Conservation (phyloP, 2,113 vertebrate genomes). For the Tricholaema leucomelas region DNA sequence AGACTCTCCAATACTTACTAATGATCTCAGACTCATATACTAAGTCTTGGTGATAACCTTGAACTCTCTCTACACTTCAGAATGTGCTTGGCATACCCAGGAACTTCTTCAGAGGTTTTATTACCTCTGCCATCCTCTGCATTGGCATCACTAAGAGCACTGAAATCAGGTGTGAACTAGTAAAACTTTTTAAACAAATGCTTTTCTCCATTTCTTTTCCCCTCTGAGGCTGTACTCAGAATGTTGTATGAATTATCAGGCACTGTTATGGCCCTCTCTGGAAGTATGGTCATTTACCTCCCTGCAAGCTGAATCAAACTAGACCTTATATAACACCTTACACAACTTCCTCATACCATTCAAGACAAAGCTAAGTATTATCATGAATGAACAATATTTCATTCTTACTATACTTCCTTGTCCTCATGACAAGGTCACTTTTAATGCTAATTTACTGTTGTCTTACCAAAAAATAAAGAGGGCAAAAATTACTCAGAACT, state of each 20-base stretch:
- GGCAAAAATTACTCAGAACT: neutral
- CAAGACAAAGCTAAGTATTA: neutral
- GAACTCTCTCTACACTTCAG: neutral
- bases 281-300: neutral
- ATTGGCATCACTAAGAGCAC: neutral
- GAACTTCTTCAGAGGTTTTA: neutral
- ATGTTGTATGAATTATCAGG: neutral
- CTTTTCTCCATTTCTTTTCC: neutral
- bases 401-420: neutral
- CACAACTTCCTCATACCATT: neutral
- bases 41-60: neutral
- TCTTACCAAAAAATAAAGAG: neutral
- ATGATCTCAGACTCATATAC: neutral
- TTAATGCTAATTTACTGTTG: neutral
- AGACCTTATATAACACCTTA: neutral
- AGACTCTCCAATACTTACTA: neutral
- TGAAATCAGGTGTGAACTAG: neutral
- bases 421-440: neutral
- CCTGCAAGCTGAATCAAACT: neutral
- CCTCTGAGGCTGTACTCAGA: neutral
- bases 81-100: neutral
- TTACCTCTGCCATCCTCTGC: neutral
- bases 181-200: neutral
- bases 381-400: neutral
- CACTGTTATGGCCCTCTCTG: neutral